Evolutionary conservation across 2,888 invertebrate genomes (phyloP).

Genomic region (Adelphocoris suturalis): DNA sequence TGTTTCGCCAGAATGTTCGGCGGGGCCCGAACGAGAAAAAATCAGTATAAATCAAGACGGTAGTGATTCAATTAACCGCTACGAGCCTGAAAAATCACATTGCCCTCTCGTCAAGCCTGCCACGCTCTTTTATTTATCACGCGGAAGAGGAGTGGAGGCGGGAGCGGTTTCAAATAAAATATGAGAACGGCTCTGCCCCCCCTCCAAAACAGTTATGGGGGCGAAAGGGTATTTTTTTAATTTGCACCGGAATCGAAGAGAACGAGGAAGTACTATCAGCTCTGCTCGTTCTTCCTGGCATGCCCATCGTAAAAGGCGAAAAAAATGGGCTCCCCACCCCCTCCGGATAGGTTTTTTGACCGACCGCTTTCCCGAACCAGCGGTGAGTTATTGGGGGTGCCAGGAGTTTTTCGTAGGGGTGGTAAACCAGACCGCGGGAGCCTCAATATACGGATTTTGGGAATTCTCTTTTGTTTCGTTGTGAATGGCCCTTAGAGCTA

Average conservation of each 20-base stretch:
- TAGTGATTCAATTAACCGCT: conserved; percentile 52
- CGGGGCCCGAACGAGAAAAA: conserved; percentile 11
- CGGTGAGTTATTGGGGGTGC: conserved; percentile 16
- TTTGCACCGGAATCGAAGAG: conserved; percentile 41
- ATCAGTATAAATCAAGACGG: conserved; percentile 55
- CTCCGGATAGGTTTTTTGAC: not conserved
- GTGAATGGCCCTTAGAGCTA: conserved; percentile 19
- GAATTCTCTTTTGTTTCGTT: conserved; percentile 9
- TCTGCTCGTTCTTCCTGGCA: conserved; percentile 19
- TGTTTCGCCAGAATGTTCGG: not conserved
- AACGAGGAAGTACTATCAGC: conserved; percentile 10
- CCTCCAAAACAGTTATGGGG: conserved; percentile 8
- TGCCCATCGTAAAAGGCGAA: not conserved
- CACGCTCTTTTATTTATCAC: conserved; percentile 49
- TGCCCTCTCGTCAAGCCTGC: conserved; percentile 40
- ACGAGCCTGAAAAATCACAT: conserved; percentile 44
- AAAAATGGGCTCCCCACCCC: not conserved
- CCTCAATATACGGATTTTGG: not conserved
- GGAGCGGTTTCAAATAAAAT: conserved; percentile 36
- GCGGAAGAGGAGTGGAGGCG: not conserved
- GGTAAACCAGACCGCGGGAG: not conserved
- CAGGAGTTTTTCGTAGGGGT: not conserved
- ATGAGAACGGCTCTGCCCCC: not conserved
- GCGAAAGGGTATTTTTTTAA: conserved; percentile 39
- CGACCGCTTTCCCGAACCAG: conserved; percentile 15